Evolutionary conservation across 2,113 vertebrate species (phyloP), one percentile per base, ranked within the genome.

Genomic region (Lipophrys pholis): DNA sequence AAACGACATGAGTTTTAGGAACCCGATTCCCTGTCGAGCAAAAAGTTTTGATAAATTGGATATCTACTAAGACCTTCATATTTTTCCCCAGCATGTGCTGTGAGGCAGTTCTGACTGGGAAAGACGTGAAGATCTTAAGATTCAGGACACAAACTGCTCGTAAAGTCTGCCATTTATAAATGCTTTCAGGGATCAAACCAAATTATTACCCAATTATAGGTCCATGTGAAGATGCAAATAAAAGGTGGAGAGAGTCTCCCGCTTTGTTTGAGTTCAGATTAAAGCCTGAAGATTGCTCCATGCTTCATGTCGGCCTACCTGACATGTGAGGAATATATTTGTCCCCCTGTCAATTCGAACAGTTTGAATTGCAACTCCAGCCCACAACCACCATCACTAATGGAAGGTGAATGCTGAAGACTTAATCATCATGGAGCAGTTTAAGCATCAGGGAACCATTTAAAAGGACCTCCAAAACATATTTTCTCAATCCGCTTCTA

Each of bases 1-100:
- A 46, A 30, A 42, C 54, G 0, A 72, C 42, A 52, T 1, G 0
- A 5, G 41, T 49, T 30, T 67, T 59, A 46, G 17, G 17, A 41
- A 71, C 21, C 60, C 46, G 55, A 50, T 65, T 73, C 49, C 14
- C 15, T 48, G 45, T 30, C 11, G 8, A 40, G 14, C 38, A 58
- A 67, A 77, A 77, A 54, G 51, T 63, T 68, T 60, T 69, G 11
- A 66, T 7, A 35, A 48, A 70, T 65, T 12, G 11, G 54, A 55
- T 46, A 42, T 43, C 2, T 9, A 21, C 54, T 30, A 30, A 30
- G 45, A 11, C 11, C 5, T 42, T 38, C 1, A 17, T 46, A 30
- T 46, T 46, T 46, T 11, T 11, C 17, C 51, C 35, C 42, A 43
- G 39, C 6, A 45, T 30, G 9, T 39, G 17, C 48, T 42, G 14